Base-by-base conservation (phyloP, 2,113 vertebrate genomes). In the Mustela nigripes region DNA sequence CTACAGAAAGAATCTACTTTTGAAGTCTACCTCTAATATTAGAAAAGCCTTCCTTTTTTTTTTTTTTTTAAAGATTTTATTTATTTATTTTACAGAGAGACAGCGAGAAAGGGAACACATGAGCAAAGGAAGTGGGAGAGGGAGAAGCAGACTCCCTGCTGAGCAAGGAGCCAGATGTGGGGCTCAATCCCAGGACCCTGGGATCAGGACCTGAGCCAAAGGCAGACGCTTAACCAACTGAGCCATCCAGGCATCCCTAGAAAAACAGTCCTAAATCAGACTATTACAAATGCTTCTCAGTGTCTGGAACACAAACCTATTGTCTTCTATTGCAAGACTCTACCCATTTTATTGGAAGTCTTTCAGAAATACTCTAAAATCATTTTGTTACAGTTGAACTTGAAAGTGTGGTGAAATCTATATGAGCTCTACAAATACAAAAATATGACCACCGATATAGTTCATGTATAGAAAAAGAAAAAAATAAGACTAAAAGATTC, bases 291-390 rank as follows among this genome's bases (percentile, higher is more conserved):
- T 6, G 65, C 39, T 39, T 80, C 50, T 89, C 42, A 56, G 16
- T 12, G 24, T 36, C 62, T 58, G 48, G n/a, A 39, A 82, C 19
- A 67, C 19, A 95, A 73, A 48, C 33, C 26, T 58, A 63, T 4
- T 39, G 31, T 71, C 69, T 48, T 86, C 67, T 67, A 28, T 33
- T 56, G 5, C 4, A 89, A 95, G 73, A 92, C 39, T 39, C 65
- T 39, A 58, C 19, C 28, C 45, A 76, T 62, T 94, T 90, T 33
- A 88, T 84, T 56, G 4, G 3, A 86, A 71, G 53, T 71, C 26
- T 85, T 78, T 60, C 88, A 71, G 95, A 92, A 89, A 63, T 36
- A 90, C 24, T 91, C 11, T 83, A 67, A 94, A 74, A 86, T 33
- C 0, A 31, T 31, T 62, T 48, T 76, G n/a, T 56, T 92, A 63